Conservation (phyloP, 2,113 vertebrate species). For the Psittacara wagleri region DNA sequence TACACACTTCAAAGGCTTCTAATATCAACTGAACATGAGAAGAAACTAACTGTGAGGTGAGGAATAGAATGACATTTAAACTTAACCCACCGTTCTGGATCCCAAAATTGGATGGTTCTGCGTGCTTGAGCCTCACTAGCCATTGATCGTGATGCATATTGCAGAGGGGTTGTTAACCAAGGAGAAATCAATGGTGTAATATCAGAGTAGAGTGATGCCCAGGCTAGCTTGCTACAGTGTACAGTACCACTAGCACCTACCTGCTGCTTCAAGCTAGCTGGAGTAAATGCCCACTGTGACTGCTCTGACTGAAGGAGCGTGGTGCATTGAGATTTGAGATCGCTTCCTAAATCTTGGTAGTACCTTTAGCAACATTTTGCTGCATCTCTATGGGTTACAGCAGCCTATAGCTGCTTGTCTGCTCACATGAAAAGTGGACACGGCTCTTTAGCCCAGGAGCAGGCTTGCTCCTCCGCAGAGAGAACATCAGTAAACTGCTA, state of each 20-base stretch:
- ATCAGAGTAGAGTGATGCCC: too few relatives aligned
- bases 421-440: fast-evolving
- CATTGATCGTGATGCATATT: fast-evolving
- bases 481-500: neutral
- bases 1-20: neutral
- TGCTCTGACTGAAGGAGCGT: neutral
- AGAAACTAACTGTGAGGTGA: neutral
- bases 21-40: neutral
- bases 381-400: too few relatives aligned
- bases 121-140: neutral
- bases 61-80: neutral
- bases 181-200: neutral
- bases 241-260: neutral
- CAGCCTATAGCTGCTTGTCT: neutral
- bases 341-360: neutral
- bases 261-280: neutral
- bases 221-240: fast-evolving
- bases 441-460: neutral
- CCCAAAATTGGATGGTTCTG: neutral
- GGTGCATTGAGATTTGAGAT: neutral
- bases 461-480: neutral
- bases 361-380: neutral
- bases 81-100: neutral
- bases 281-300: neutral
- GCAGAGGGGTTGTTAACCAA: neutral